Conservation (phyloP, 2,888 invertebrate species). For the Neoscelio sp. region DNA sequence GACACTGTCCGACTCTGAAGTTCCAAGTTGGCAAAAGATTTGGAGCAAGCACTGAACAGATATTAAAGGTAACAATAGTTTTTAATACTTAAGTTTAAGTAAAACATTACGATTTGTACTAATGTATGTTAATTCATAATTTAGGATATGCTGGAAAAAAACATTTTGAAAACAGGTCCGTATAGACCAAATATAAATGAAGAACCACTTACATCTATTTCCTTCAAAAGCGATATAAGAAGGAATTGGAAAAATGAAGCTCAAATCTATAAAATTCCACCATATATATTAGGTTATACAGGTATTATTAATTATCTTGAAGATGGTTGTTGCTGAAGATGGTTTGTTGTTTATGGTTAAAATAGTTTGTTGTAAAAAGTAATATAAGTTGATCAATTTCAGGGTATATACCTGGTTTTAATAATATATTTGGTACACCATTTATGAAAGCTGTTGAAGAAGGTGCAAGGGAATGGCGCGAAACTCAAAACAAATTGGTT, state of each 20-base stretch:
- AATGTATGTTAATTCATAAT: conserved; percentile 23
- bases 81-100: no score
- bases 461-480: conserved; percentile 85
- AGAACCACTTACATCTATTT: conserved; percentile 75
- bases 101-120: no score
- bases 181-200: conserved; percentile 84
- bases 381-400: conserved; percentile 25
- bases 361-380: neutral
- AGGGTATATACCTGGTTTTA: conserved; percentile 88
- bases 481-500: conserved; percentile 80
- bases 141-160: conserved; percentile 83
- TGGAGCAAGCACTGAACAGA: conserved; percentile 88
- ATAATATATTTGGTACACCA: conserved; percentile 85
- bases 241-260: conserved; percentile 77
- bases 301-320: conserved; percentile 79
- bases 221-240: conserved; percentile 77
- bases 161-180: conserved; percentile 84
- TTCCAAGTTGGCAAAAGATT: conserved; percentile 89
- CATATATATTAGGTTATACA: conserved; percentile 88
- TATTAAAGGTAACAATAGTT: conserved; percentile 86
- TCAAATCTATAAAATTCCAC: conserved; percentile 76
- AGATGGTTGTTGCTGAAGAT: neutral
- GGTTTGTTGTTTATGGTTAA: neutral
- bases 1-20: conserved; percentile 89
- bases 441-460: conserved; percentile 83